Conservation (phyloP, 2,797 vertebrate species). For the Pipistrellus kuhlii region DNA sequence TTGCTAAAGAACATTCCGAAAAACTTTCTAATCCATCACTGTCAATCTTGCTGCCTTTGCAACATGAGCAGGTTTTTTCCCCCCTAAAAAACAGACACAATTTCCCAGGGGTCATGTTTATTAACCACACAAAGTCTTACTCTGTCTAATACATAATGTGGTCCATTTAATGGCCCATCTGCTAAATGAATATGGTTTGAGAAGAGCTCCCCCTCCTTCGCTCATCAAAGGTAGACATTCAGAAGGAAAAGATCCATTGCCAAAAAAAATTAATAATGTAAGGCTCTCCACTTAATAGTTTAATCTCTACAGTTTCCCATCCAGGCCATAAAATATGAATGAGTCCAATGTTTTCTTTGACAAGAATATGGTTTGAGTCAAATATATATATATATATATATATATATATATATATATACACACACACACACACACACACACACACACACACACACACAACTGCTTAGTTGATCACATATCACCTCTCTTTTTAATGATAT, state of each 20-base stretch:
- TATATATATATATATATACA: too few relatives aligned
- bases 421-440: too few relatives aligned
- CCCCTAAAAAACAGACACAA: background rate
- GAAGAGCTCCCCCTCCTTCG: background rate
- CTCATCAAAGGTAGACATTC: conserved; percentile 19
- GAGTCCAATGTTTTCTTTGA: conserved; percentile 43
- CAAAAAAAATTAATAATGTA: conserved; percentile 51
- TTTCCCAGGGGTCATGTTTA: background rate
- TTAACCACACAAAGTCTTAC: background rate
- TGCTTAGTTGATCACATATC: background rate
- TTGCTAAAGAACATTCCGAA: background rate
- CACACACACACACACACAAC: background rate
- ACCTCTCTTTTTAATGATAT: background rate
- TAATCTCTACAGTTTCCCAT: conserved; percentile 5
- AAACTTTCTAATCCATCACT: conserved; percentile 60
- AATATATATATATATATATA: too few relatives aligned
- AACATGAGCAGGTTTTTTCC: background rate
- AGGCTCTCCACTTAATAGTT: conserved; percentile 43
- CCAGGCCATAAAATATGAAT: background rate
- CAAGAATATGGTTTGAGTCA: background rate
- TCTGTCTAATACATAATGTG: background rate
- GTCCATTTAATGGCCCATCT: conserved; percentile 35
- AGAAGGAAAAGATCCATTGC: background rate
- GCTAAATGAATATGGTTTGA: conserved; percentile 14
- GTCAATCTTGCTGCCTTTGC: background rate